Base-by-base conservation (phyloP, 2,797 vertebrate genomes). In the Buphagus erythrorhynchus region DNA sequence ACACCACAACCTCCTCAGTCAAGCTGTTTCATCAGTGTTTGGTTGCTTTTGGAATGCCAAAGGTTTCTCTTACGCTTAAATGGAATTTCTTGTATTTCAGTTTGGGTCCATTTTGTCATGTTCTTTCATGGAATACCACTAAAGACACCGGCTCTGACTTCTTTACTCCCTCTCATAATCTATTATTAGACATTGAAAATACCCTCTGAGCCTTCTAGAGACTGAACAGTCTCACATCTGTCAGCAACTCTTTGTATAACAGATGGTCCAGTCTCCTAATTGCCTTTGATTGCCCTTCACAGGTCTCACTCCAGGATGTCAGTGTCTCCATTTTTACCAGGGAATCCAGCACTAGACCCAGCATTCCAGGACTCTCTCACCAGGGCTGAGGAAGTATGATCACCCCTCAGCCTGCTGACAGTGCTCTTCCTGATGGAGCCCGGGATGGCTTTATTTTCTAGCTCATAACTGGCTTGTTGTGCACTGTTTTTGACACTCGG, bases 401-500 rank as follows among this genome's bases (percentile, higher is more conserved):
- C 33, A 74, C 14, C 17, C 24, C 26, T 63, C 9, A 43, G 10
- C 14, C 45, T 71, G 43, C 57, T 51, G 55, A 48, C 57, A 61
- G 0, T 22, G 29, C 15, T 75, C 43, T 74, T 74, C 24, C 72
- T 72, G 35, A 72, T 52, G 62, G 42, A 79, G 28, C 20, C 19
- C 24, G 43, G 28, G 25, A 49, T 58, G 38, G 31, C 31, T 22
- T 8, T 6, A 16, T 35, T 65, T 45, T 38, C 61, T 51, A 45
- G 36, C 11, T 83, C 25, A 26, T 10, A 22, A 19, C 14, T 35
- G 48, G 7, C 54, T 58, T 17, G 1, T 13, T 26, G 19, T 14
- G 2, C 62, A 71, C 19, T 7, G 22, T 2, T 85, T 51, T 33
- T 2, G 1, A 29, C 31, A 24, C 48, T 28, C 5, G 0, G 13